Base-by-base conservation (phyloP, 30 jellyfish, hydroid and myxozoan genomes). In the Aurelia sp. region DNA sequence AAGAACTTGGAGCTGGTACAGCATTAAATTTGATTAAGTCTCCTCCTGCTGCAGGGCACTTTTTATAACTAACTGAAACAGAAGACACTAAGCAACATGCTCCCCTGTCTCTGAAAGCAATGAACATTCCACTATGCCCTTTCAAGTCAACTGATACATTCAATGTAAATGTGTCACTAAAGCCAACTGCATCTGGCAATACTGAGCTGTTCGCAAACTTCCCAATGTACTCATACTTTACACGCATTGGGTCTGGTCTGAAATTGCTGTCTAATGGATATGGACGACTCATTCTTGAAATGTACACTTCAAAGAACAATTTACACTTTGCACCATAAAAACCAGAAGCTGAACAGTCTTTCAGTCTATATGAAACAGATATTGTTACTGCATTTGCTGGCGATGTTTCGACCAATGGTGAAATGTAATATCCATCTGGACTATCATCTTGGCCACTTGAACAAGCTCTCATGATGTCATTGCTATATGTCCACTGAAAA, bases 1-100 rank as follows among this genome's bases (percentile, higher is more conserved):
- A 4, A 12, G 85, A 13, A 47, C 61, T 73, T 16, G 96, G 96
- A 1, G 96, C 88, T n/a, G 89, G 50, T 6, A 75, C 20, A 6
- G 53, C 62, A 22, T 69, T 71, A 50, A 79, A 88, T 19, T 71
- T 30, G 52, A 78, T 37, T 12, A 77, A 73, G 33, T 78, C 78
- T 7, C 87, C 93, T 37, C 86, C 80, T 23, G 13, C 33, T n/a
- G 79, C 22, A 3, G 94, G 98, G 68, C 98, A 91, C 2, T 37
- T 27, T 17, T 19, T 18, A 67, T 91, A 91, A 19, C 19, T 23
- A 19, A 71, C 50, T 9, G 18, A 15, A 4, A 76, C 10, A 60
- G 74, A 40, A 4, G 0, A 0, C 55, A 88, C 67, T 0, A 0
- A 19, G 11, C 86, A 89, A 79, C 96, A 88, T 18, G 62, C 63